Conservation (phyloP, 2,888 invertebrate genomes). For the Morpho deidamia region DNA sequence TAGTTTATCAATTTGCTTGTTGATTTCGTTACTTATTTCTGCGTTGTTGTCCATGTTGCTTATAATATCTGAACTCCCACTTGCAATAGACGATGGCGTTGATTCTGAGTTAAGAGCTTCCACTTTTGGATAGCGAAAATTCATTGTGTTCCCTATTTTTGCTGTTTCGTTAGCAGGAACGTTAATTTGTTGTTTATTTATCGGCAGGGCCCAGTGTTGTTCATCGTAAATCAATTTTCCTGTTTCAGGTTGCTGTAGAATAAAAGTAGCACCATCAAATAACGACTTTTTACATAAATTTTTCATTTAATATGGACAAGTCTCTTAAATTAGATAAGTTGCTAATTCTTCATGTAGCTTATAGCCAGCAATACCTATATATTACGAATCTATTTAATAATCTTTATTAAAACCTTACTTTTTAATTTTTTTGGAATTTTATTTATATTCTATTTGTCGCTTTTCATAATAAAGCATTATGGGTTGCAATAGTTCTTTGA, state of each 20-base stretch:
- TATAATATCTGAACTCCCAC: constrained; percentile 57
- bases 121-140: constrained; percentile 42
- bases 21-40: constrained; percentile 51
- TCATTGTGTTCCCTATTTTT: constrained; percentile 64
- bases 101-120: constrained; percentile 49
- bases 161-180: constrained; percentile 2
- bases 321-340: too few species aligned
- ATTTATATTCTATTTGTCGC: too few species aligned
- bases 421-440: too few species aligned
- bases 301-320: too few species aligned
- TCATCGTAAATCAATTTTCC: constrained; percentile 53
- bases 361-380: too few species aligned
- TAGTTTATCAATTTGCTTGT: constrained; percentile 61
- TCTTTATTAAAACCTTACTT: too few species aligned
- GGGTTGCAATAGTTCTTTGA: too few species aligned
- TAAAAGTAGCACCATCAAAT: constrained; percentile 1
- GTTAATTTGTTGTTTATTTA: constrained; percentile 23
- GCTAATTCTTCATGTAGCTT: too few species aligned
- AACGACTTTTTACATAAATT: too few species aligned
- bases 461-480: too few species aligned
- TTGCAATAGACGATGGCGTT: constrained; percentile 49
- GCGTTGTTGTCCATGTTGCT: constrained; percentile 45
- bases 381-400: too few species aligned
- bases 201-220: constrained; percentile 46
- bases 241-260: constrained; percentile 52